Percentiles rank a stretch among this genome's conserved stretches.
Evolutionary conservation across 1,140 invertebrate genomes (phyloP).

Genomic region (Cylas formicarius): DNA sequence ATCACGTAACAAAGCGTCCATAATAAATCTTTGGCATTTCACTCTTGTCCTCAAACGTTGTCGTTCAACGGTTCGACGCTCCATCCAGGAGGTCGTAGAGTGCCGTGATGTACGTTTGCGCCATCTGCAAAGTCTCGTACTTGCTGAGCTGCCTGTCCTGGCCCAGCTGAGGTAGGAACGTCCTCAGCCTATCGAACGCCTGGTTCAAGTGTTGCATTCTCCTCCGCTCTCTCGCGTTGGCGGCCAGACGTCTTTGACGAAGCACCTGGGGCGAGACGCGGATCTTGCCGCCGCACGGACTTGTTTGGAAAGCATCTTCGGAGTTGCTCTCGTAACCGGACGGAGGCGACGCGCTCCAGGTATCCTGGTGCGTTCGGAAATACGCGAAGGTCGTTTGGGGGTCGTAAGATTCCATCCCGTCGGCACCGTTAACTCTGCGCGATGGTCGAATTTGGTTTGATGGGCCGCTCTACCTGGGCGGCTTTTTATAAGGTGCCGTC

Average conservation of each 20-base stretch:
- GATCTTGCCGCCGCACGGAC: slow-evolving; percentile 50
- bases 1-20: too few species aligned
- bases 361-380: slow-evolving; percentile 10
- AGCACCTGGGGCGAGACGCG: slow-evolving; percentile 69
- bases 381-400: too few species aligned
- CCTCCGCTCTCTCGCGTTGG: slow-evolving; percentile 85
- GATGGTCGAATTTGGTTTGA: too few species aligned
- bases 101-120: slow-evolving; percentile 89
- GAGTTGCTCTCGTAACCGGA: slow-evolving; percentile 36
- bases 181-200: slow-evolving; percentile 84
- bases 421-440: too few species aligned
- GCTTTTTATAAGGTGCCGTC: too few species aligned
- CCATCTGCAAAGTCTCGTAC: slow-evolving; percentile 96
- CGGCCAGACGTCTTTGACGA: slow-evolving; percentile 76
- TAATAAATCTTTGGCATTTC: too few species aligned
- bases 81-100: slow-evolving; percentile 66
- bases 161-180: slow-evolving; percentile 82
- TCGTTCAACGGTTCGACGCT: too few species aligned
- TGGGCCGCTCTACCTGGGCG: too few species aligned
- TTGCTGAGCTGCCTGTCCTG: slow-evolving; percentile 91
- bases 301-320: slow-evolving; percentile 30
- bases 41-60: too few species aligned
- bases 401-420: too few species aligned
- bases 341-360: slow-evolving; percentile 20
- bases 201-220: slow-evolving; percentile 93